phyloP scores from a whole-genome alignment of 2,113 vertebrate species.

The Elanus axillaris region DNA sequence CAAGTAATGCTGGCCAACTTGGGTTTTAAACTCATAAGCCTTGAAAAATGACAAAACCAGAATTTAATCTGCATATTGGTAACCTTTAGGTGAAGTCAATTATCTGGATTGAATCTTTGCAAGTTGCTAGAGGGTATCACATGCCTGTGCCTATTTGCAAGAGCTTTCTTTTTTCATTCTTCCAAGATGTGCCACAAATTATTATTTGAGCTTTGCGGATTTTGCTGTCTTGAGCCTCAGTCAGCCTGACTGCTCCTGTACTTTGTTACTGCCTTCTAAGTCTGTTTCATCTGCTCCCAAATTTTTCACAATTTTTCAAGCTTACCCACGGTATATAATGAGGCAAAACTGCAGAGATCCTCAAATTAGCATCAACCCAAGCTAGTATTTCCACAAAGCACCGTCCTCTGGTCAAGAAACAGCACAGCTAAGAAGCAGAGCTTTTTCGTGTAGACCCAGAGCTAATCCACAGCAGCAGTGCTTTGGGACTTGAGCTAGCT shows the following conservation, averaged over 20 bases:
- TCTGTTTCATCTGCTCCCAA: background rate
- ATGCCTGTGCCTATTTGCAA: background rate
- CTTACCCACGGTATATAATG: background rate
- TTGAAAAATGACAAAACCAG: background rate
- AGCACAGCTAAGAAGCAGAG: background rate
- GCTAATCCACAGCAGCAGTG: background rate
- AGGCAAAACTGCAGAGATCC: background rate
- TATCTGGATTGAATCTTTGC: background rate
- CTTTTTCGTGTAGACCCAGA: background rate
- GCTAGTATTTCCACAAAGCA: background rate
- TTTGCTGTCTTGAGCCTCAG: background rate
- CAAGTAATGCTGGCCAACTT: background rate
- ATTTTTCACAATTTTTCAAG: background rate
- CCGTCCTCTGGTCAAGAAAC: background rate
- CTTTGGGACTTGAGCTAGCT: background rate
- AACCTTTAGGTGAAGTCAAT: background rate
- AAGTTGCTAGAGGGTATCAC: background rate
- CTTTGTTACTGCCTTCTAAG: background rate
- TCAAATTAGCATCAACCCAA: background rate
- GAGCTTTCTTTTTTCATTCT: background rate
- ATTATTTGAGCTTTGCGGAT: background rate
- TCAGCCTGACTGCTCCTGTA: background rate
- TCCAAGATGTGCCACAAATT: background rate
- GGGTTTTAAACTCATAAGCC: background rate
- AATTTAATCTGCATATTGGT: background rate